Base-by-base conservation (phyloP, 2,888 invertebrate species). In the Acrocyrtus sp. region DNA sequence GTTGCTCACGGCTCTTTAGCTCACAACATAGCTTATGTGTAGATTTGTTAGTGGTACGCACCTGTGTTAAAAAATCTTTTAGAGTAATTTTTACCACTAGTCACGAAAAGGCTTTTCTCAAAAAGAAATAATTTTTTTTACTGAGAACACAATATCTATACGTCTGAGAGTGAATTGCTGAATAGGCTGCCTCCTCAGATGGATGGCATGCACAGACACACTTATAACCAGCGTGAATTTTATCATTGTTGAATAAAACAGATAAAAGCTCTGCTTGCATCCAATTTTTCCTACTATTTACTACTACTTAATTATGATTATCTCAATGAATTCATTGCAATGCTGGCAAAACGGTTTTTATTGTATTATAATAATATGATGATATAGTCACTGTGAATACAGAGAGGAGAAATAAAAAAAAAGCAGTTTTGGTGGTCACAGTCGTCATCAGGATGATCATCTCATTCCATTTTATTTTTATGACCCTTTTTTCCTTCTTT, bases 281-380 rank as follows among this genome's bases (percentile, higher is more conserved):
- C 39, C 45, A 12, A 51, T 51, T 60, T 41, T 57, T 29, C 41
- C 47, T 50, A 22, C 24, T 8, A 24, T 22, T 19, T 22, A 8
- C 17, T 6, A 34, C 60, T 68, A 68, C 68, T 61, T 69, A 69
- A 69, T 69, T 69, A 69, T 61, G 54, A 69, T 61, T 62, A 69
- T 69, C 69, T 62, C 43, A 43, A 61, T 69, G 24, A 58, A 26
- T 17, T 5, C 53, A 27, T 17, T 48, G 54, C 69, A 69, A n/a
- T 48, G 56, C 69, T 69, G 69, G 61, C 69, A 69, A 69, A 68
- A 69, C 69, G 54, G 69, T 61, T 68, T 63, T 69, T 67, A 69
- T 69, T 69, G 69, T 69, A 61, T 61, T 69, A 62, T 69, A 69
- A 69, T 60, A 68, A 60, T n/a, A n/a, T 56, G 54, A 61, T 69